phyloP scores from a whole-genome alignment of 2,113 vertebrate genomes.

The Drymodes brunneopygia region DNA sequence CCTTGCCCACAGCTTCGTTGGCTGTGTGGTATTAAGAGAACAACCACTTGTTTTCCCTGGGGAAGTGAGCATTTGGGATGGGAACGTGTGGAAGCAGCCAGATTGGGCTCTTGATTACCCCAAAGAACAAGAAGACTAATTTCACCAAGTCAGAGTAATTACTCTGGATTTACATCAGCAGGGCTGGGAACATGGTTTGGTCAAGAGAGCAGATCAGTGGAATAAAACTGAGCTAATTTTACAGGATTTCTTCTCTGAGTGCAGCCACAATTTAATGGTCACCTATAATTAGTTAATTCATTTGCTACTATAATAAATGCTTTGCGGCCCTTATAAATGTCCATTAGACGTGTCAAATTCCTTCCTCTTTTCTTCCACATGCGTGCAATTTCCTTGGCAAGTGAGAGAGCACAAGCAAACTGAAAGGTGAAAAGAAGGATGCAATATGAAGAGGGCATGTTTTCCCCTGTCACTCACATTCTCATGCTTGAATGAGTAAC shows the following conservation, averaged over 20 bases:
- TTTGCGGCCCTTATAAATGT: neutral
- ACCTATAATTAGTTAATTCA: constrained; percentile 44
- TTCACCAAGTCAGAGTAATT: neutral
- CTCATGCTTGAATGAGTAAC: neutral
- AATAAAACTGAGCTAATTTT: constrained; percentile 36
- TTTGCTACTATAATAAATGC: constrained; percentile 28
- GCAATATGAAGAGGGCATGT: constrained; percentile 1
- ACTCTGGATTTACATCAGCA: neutral
- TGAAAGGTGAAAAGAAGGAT: constrained; percentile 31
- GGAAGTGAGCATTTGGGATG: neutral
- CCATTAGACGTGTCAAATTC: constrained; percentile 46
- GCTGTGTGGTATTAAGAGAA: neutral
- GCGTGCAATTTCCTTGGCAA: constrained; percentile 31
- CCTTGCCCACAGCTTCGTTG: neutral
- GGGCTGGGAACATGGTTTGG: neutral
- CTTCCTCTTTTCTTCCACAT: constrained; percentile 26
- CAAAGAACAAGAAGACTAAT: neutral
- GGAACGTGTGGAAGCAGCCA: neutral
- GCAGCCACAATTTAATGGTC: constrained; percentile 32
- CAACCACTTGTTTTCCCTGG: neutral
- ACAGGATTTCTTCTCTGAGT: constrained; percentile 4
- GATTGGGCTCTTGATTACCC: neutral
- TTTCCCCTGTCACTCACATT: constrained; percentile 49
- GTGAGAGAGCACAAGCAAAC: neutral
- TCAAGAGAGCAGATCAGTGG: constrained; percentile 8